Evolutionary conservation across 1,140 invertebrate species (phyloP).

Genomic region (Conus betulinus): DNA sequence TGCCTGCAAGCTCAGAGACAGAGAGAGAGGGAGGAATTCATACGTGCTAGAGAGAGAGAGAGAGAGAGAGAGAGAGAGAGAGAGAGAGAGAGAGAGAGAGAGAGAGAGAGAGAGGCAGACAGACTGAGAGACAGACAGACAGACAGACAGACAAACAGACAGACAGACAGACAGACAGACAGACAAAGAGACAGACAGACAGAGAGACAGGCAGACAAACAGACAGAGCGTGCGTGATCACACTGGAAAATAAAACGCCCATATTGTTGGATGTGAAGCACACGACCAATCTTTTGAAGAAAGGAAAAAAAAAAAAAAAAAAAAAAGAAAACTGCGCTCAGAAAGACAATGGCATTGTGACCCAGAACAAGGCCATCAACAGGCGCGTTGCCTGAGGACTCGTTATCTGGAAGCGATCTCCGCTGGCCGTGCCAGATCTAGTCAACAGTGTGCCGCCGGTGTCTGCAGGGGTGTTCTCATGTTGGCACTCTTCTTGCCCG

Average conservation of each 20-base stretch:
- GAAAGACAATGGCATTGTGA: too few relatives aligned
- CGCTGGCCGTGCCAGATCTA: too few relatives aligned
- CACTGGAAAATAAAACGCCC: too few relatives aligned
- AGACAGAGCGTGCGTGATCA: neutral
- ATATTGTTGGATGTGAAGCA: too few relatives aligned
- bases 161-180: neutral
- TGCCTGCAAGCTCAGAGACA: neutral
- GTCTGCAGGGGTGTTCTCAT: too few relatives aligned
- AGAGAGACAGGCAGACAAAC: neutral
- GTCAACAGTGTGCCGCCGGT: too few relatives aligned
- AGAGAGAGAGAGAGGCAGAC: constrained; percentile 1
- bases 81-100: constrained; percentile 10
- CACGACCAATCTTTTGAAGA: neutral
- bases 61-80: neutral
- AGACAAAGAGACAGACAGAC: constrained; percentile 5
- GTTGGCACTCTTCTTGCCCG: too few relatives aligned
- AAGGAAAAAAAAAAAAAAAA: neutral
- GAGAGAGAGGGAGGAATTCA: neutral
- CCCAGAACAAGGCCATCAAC: too few relatives aligned
- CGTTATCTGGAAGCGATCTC: too few relatives aligned
- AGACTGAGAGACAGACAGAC: neutral
- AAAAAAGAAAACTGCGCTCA: neutral
- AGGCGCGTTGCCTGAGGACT: too few relatives aligned
- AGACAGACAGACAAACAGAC: neutral
- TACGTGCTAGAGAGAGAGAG: neutral